Evolutionary conservation across 2,113 vertebrate species (phyloP).

Genomic region (Odontesthes bonariensis): DNA sequence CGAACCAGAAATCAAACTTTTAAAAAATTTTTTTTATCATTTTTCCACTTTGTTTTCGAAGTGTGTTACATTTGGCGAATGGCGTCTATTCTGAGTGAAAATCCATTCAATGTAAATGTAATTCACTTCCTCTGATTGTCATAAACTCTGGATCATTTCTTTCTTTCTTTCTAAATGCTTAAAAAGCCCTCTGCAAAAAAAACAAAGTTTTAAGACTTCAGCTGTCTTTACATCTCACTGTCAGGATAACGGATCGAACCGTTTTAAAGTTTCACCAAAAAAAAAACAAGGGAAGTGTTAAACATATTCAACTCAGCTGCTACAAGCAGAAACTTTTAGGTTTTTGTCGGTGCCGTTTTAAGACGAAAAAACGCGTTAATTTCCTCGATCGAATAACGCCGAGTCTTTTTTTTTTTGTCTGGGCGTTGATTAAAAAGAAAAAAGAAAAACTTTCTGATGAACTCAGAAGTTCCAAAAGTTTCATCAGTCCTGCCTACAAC

Average conservation of each 20-base stretch:
- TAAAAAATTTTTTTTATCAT: not conserved
- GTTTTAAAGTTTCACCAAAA: not conserved
- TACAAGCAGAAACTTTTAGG: not conserved
- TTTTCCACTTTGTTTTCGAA: not conserved
- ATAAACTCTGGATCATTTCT: too few relatives aligned
- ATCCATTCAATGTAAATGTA: too few relatives aligned
- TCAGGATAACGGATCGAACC: not conserved
- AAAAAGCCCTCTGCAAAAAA: too few relatives aligned
- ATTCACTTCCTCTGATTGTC: too few relatives aligned
- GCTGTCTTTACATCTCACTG: not conserved
- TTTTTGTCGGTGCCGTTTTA: not conserved
- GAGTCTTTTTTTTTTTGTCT: slow-evolving; percentile 17
- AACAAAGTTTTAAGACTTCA: too few relatives aligned
- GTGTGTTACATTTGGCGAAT: not conserved
- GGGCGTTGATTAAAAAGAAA: slow-evolving; percentile 40
- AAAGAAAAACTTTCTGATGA: slow-evolving; percentile 42
- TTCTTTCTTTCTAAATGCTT: too few relatives aligned
- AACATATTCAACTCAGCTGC: not conserved
- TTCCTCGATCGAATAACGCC: slow-evolving; percentile 22
- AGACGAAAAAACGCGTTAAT: slow-evolving; percentile 12
- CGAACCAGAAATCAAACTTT: slow-evolving; percentile 2
- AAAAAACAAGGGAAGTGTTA: not conserved
- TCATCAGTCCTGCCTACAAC: slow-evolving; percentile 49
- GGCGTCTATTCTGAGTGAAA: too few relatives aligned
- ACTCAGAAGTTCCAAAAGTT: slow-evolving; percentile 47